Evolutionary conservation across 2,888 invertebrate genomes (phyloP), one percentile per base, ranked within the genome.

Genomic region (Lycocerus yunnanus): DNA sequence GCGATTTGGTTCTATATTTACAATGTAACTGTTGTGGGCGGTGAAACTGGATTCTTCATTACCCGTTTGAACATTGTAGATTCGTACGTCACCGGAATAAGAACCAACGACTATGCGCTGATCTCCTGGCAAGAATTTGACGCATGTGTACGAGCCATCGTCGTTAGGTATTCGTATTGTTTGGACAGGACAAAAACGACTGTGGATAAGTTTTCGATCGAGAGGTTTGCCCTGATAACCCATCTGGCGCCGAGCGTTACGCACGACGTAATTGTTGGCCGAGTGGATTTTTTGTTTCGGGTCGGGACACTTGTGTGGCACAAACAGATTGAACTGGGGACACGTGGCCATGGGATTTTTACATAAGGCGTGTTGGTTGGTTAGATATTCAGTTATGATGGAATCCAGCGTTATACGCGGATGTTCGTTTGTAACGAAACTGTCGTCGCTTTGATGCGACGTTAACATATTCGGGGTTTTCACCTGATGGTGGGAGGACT

Each of bases 311-410:
- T 96, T 95, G 88, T 99, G 99, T 0, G 98, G 95, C 94, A 92
- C 91, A 84, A 97, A 96, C 58, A 99, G 89, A 86, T 97, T 97
- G 85, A 99, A 99, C 84, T 97, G 96, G 0, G 99, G 98, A 87
- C 98, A 99, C 0, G 97, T 98, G 27, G 96, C 95, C 89, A 99
- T 97, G 0, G 99, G 99, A 88, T 98, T 97, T 88, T 95, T 96
- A 89, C 99, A 99, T 8, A 97, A 89, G n/a, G 98, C 94, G 88
- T 99, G 99, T 87, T 99, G 99, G 88, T 97, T 97, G 81, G 97
- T 94, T 69, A 99, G 90, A 88, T 98, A 99, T 87, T 98, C 98
- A 0, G 96, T 97, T 78, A 99, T 96, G 83, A 99, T 98, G 61
- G 95, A 94, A 86, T 97, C 95, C 18, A 99, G 88, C 0, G 95